Base-by-base conservation (phyloP, 2,888 invertebrate species). In the Ashinkailepas kermadecensis region DNA sequence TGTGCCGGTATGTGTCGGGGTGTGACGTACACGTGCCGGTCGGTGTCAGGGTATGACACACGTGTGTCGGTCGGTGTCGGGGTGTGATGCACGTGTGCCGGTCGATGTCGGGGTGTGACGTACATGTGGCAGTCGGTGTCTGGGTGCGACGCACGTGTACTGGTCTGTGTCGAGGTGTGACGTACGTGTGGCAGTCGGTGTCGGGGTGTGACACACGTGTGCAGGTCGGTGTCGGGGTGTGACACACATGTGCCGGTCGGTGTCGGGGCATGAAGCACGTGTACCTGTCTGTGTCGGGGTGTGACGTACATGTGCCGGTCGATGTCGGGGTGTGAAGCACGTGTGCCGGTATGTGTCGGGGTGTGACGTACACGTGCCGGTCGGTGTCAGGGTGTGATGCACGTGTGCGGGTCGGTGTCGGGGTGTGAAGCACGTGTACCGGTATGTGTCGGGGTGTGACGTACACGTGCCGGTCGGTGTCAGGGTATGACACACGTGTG, bases 371-470 rank as follows among this genome's bases (percentile, higher is more conserved):
- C 57, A 6, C 15, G 57, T 78, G 57, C 15, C 59, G 11, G 12
- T 59, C 59, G 7, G 11, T 59, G 59, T 13, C 59, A 7, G 59
- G 39, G 15, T 59, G 0, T 13, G 10, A 80, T 39, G 25, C 25
- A 80, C 64, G 64, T 56, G 64, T 80, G 64, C 21, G 25, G 13
- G 9, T 80, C 59, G 25, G 93, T 94, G 79, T 98, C 95, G 82
- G 97, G 4, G 12, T 59, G 1, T 15, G 12, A 59, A 2, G 11
- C 7, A 59, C 59, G 59, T 59, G 59, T 59, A 7, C 7, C 59
- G 11, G 12, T 59, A 2, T 2, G 11, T 59, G 59, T 13, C 59
- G 15, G 54, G 18, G n/a, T n/a, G 4, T 10, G 54, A 78, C 57
- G 18, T 18, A 78, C 57, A 18, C 15, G 57, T 78, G 57, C 7